A percentile compares a stretch with the other conserved stretches of the same genome.
These are phyloP conservation scores for Laterallus jamaicensis DNA, from an alignment of 2,113 vertebrate genomes.

Conservation along the genomic window DNA sequence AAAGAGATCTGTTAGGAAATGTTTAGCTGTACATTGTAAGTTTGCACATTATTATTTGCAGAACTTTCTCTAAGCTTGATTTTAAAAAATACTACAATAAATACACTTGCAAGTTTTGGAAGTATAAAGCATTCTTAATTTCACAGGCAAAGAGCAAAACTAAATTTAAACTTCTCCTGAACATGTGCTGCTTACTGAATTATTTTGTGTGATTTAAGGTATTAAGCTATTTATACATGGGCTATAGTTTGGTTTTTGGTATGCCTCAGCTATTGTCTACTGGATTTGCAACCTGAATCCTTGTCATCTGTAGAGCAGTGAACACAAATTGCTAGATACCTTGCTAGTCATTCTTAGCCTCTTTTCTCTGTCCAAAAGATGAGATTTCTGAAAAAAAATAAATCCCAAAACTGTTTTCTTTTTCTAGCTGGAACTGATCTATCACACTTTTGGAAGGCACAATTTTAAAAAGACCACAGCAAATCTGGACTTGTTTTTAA, in stretches of 20 bases:
- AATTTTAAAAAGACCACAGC: slow-evolving; percentile 94
- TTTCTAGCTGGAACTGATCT: slow-evolving; percentile 92
- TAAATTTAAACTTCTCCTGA: neutral
- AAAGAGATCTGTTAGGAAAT: neutral
- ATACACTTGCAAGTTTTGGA: neutral
- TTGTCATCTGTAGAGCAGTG: neutral
- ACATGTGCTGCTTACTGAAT: neutral
- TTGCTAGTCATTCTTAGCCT: neutral
- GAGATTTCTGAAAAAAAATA: neutral
- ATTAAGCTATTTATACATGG: neutral
- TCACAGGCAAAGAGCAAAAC: neutral
- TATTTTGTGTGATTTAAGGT: neutral
- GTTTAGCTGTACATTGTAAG: neutral
- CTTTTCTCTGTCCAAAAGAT: neutral
- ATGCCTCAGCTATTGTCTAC: neutral
- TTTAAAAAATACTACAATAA: neutral
- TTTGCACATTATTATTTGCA: neutral
- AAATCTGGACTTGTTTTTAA: slow-evolving; percentile 97
- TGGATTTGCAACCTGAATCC: neutral
- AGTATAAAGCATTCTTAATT: neutral
- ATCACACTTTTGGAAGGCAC: slow-evolving; percentile 95
- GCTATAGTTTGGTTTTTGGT: neutral
- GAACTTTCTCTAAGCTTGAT: neutral
- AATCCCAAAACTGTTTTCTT: slow-evolving; percentile 25
- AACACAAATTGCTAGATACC: neutral